Evolutionary conservation across 2,113 vertebrate genomes (phyloP).

Genomic region (Dolichallabes microphthalmus): DNA sequence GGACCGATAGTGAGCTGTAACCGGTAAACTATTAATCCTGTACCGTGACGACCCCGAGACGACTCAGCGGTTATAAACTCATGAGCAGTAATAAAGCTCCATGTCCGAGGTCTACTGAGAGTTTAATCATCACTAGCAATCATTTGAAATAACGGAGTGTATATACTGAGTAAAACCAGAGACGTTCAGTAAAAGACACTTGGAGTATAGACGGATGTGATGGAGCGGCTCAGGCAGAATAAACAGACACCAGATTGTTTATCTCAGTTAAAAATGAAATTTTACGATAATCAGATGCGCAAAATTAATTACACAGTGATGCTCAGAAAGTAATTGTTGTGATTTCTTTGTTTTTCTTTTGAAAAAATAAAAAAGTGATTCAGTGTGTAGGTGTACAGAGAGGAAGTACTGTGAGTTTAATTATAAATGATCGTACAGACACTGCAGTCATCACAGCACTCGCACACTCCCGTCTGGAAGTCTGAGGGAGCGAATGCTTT

Average conservation of each 20-base stretch:
- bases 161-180: neutral
- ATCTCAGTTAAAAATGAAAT: neutral
- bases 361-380: neutral
- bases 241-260: neutral
- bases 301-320: neutral
- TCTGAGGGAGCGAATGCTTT: slow-evolving; percentile 50
- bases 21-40: neutral
- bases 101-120: neutral
- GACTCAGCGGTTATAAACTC: neutral
- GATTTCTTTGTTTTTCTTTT: no score
- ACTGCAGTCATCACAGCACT: slow-evolving; percentile 58
- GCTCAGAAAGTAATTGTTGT: neutral
- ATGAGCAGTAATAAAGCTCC: neutral
- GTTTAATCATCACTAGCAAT: neutral
- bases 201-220: no score
- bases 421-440: slow-evolving; percentile 57
- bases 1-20: neutral
- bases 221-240: no score
- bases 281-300: neutral
- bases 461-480: slow-evolving; percentile 65
- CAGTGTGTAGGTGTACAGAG: neutral
- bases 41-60: neutral
- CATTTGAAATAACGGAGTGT: neutral
- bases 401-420: neutral
- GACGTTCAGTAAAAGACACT: neutral